phyloP scores from a whole-genome alignment of 1,140 invertebrate genomes.

The Triops cancriformis region DNA sequence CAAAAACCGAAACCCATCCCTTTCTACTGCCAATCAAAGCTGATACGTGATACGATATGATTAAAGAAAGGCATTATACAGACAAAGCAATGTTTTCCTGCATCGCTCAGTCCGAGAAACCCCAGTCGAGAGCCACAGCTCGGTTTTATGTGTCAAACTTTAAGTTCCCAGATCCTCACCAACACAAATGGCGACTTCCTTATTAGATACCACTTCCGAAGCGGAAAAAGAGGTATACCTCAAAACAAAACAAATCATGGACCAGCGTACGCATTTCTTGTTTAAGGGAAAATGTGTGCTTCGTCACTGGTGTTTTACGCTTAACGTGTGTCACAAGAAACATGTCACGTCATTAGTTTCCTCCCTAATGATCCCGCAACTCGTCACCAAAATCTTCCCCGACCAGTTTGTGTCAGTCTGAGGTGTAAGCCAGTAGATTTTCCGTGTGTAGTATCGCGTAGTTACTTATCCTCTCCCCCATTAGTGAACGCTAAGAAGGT shows the following conservation, averaged over 20 bases:
- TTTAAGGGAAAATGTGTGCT: neutral
- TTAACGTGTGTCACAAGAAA: neutral
- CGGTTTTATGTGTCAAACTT: neutral
- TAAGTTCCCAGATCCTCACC: neutral
- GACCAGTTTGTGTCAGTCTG: neutral
- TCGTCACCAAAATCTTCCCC: neutral
- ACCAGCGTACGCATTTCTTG: neutral
- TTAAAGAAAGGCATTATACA: neutral
- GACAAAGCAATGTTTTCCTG: neutral
- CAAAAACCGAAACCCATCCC: neutral
- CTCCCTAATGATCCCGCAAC: neutral
- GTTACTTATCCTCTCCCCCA: neutral
- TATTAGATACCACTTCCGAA: constrained; percentile 9
- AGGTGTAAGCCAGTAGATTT: neutral
- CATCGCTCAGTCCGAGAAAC: neutral
- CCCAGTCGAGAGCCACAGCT: neutral
- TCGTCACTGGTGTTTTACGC: neutral
- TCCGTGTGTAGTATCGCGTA: neutral
- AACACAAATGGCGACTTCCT: neutral
- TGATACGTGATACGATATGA: neutral
- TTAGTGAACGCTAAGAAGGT: neutral
- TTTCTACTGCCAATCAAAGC: neutral
- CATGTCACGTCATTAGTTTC: neutral
- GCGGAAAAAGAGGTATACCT: neutral
- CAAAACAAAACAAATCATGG: neutral